Percentiles rank a stretch among this genome's conserved stretches.
Evolutionary conservation across 2,888 invertebrate genomes (phyloP).

Genomic region (Isoperla grammatica): DNA sequence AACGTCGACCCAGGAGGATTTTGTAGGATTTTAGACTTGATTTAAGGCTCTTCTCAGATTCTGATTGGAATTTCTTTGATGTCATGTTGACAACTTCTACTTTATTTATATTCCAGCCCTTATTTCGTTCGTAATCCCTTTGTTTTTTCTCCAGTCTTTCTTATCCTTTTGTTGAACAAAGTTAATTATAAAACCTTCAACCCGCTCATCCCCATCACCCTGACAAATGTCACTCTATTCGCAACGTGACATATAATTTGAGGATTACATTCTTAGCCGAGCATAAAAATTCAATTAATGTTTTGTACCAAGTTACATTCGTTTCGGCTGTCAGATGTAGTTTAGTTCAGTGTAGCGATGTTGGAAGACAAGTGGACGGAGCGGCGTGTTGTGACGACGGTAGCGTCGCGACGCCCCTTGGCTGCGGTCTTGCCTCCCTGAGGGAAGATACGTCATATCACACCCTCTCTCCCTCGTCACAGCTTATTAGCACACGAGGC

Average conservation of each 20-base stretch:
- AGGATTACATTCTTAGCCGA: constrained; percentile 18
- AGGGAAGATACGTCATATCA: background rate
- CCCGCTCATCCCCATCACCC: background rate
- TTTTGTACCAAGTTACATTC: constrained; percentile 14
- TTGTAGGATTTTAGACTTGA: no score
- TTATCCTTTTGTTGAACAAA: constrained; percentile 9
- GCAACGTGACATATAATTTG: constrained; percentile 16
- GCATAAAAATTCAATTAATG: constrained; percentile 20
- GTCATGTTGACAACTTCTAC: no score
- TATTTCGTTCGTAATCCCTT: no score
- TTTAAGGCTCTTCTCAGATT: no score
- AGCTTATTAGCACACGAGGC: no score
- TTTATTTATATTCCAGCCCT: no score
- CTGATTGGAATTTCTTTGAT: no score
- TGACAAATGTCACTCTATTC: constrained; percentile 13
- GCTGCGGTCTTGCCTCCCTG: background rate
- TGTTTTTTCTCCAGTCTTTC: background rate
- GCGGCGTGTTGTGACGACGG: background rate
- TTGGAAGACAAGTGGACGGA: no score
- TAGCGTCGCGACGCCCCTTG: background rate
- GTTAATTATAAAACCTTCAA: constrained; percentile 6
- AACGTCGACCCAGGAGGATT: no score
- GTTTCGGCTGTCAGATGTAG: constrained; percentile 1
- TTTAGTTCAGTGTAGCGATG: no score
- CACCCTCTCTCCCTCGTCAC: no score